Evolutionary conservation across 2,797 vertebrate species (phyloP), one percentile per base, ranked within the genome.

Genomic region (Muscicapa striata): DNA sequence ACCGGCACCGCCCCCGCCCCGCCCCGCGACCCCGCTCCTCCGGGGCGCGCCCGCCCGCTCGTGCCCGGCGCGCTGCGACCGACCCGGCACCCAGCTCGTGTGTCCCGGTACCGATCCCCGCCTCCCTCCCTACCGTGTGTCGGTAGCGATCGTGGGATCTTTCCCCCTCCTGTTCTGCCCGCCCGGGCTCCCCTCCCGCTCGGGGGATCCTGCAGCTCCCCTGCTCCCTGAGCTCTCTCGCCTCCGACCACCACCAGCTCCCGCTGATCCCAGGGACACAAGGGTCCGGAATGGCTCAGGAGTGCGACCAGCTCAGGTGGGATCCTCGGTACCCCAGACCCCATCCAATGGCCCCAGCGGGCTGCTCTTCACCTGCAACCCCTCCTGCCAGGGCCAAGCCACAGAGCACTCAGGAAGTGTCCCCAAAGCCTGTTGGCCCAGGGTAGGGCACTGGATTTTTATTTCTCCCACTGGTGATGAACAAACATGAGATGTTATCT

Each of bases 381-480:
- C 17, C 30, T 52, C 40, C 5, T 2, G 14, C 12, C 32, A 18
- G 5, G 11, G 27, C 19, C 14, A 11, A 32, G 17, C 4, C 22
- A 17, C 45, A 22, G n/a, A 49, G 34, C 13, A 54, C 23, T 13
- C 3, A 2, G 0, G 40, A 17, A 16, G 8, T 1, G 4, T 10
- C 36, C n/a, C 29, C 26, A 10, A 24, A 19, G 36, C 75, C 34
- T 10, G 4, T 13, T 36, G 26, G 8, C 48, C 18, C 13, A 3
- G 24, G 3, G 9, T 1, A 0, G 1, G 5, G n/a, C 2, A 29
- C 4, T 2, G 11, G 48, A 15, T 27, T 62, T 70, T 10, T 14
- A 17, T 57, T 46, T 45, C 45, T 43, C 45, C 21, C 1, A 0
- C 2, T n/a, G 43, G 10, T n/a, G 61, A 36, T 26, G 21, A 46